Evolutionary conservation across 2,113 vertebrate genomes (phyloP).

Genomic region (Phylloscopus trochilus): DNA sequence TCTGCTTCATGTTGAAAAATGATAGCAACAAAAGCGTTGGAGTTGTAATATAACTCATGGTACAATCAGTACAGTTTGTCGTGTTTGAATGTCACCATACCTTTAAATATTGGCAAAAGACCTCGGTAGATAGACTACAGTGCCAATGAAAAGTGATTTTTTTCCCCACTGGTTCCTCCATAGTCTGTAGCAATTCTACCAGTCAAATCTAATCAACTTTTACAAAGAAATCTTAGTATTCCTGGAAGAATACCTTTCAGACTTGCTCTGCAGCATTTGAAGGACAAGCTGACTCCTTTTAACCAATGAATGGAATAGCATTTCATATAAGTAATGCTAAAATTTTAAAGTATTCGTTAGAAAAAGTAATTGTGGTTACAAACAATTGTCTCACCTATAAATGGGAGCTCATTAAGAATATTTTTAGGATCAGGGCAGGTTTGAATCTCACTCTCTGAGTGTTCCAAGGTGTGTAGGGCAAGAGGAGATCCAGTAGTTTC

Average conservation of each 20-base stretch:
- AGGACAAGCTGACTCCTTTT: not conserved
- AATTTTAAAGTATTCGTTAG: not conserved
- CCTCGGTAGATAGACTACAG: not conserved
- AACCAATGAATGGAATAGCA: not conserved
- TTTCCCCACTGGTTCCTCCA: not conserved
- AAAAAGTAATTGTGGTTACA: not conserved
- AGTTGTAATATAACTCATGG: not conserved
- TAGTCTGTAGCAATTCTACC: not conserved
- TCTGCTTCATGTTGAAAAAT: slow-evolving; percentile 27
- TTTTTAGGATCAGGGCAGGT: not conserved
- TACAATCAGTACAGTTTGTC: not conserved
- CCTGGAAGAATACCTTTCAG: slow-evolving; percentile 14
- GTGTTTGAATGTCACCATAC: not conserved
- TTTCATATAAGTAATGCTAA: not conserved
- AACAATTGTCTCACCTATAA: not conserved
- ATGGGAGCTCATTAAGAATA: not conserved
- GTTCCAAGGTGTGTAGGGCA: not conserved
- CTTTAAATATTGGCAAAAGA: slow-evolving; percentile 30
- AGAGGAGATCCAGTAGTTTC: not conserved
- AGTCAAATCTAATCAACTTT: not conserved
- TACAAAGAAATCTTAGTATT: slow-evolving; percentile 9
- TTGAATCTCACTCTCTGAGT: not conserved
- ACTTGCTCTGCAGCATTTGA: not conserved
- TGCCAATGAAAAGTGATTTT: not conserved
- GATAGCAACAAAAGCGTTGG: not conserved